Base-by-base conservation (phyloP, 2,888 invertebrate species). In the Caenorhabditis sp. region DNA sequence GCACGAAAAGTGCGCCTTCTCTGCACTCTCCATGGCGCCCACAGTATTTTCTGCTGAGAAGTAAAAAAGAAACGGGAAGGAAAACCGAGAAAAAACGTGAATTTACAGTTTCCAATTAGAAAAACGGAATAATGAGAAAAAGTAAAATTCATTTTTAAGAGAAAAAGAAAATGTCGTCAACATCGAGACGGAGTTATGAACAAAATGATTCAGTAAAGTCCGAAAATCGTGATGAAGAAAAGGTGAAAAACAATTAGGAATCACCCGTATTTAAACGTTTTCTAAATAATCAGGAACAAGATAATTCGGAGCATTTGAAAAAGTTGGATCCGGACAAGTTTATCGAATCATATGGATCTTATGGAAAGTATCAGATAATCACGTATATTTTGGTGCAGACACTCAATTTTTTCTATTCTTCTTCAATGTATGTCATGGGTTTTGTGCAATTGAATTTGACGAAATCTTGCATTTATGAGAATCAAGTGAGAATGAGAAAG, bases 361-460 rank as follows among this genome's bases (percentile, higher is more conserved):
- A 71, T 37, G 81, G 81, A 32, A 67, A 61, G 24, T 82, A 82
- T 65, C 82, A 82, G 55, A 78, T 82, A 22, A 67, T 69, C 53
- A 79, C 72, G 1, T 82, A 82, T 37, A 35, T 69, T 28, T 15
- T 82, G 26, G 82, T 79, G 3, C 78, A 79, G 47, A 69, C 70
- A 9, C 55, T 82, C 20, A 79, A 79, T 24, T 82, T 78, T 60
- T 79, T 82, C 74, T 82, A 82, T 32, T 72, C 82, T 24, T 56
- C 82, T n/a, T 79, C 78, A 3, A 72, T 82, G 18, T 82, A 82
- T 53, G 68, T 82, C 0, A 82, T 82, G 82, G 67, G 70, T 53
- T 82, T 50, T 32, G 78, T 82, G 9, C 82, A 82, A 18, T 51
- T 82, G 60, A 37, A 50, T 20, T 9, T 78, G 44, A 24, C 61